Percentiles rank a stretch among this genome's conserved stretches.
Evolutionary conservation across 1,140 invertebrate species (phyloP).

Genomic region (Tribolium castaneum): DNA sequence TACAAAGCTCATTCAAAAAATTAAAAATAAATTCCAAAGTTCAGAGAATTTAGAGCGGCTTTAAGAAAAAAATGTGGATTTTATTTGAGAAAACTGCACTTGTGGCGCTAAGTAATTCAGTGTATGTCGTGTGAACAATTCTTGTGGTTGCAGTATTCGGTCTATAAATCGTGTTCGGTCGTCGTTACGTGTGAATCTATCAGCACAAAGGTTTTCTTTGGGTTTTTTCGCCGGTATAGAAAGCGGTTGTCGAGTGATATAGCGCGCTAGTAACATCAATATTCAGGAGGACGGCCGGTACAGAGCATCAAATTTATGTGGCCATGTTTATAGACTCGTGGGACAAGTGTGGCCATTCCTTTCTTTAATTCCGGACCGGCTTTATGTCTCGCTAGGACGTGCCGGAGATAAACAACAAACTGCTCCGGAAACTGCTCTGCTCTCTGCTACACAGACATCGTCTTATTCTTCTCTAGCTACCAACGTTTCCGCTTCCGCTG

Average conservation of each 20-base stretch:
- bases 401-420: constrained; percentile 53
- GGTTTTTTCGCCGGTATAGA: constrained; percentile 2
- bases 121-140: too few relatives aligned
- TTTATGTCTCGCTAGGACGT: constrained; percentile 58
- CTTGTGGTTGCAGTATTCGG: too few relatives aligned
- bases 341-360: constrained; percentile 60
- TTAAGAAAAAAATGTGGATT: too few relatives aligned
- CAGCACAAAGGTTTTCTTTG: constrained; percentile 17
- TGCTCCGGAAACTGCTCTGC: constrained; percentile 38
- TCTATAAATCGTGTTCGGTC: background rate
- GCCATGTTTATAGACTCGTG: constrained; percentile 61
- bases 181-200: constrained; percentile 29
- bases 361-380: constrained; percentile 58
- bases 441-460: constrained; percentile 6
- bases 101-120: too few relatives aligned
- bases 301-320: constrained; percentile 61
- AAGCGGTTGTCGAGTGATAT: constrained; percentile 51
- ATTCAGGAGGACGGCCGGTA: constrained; percentile 55
- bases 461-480: constrained; percentile 29
- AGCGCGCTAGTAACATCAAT: constrained; percentile 58
- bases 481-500: constrained; percentile 19
- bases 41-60: too few relatives aligned
- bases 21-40: too few relatives aligned
- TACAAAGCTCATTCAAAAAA: too few relatives aligned
- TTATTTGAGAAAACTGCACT: too few relatives aligned